Evolutionary conservation across 2,888 invertebrate genomes (phyloP), one percentile per base, ranked within the genome.

Genomic region (Brachyopa scutellaris): DNA sequence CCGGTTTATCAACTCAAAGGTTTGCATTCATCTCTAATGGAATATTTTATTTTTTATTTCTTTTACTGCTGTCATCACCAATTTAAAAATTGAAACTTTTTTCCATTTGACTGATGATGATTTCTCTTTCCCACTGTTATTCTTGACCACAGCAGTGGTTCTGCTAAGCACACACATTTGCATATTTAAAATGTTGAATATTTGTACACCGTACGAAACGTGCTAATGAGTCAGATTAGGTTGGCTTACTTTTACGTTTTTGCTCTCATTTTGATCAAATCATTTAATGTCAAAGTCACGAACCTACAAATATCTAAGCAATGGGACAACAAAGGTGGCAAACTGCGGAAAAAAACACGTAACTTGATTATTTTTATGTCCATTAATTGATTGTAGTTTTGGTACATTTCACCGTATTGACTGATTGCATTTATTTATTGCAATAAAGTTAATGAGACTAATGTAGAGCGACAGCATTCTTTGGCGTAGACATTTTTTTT

Each of bases 1-100:
- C 94, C 95, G 0, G 94, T 95, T 1, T 95, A 95, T 90, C 94
- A 94, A 85, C 91, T 95, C 36, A 93, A 93, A 92, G 95, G 95
- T 92, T 91, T 91, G 87, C 55, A 15, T 36, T 33, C 4, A 23
- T 19, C 21, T 21, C 21, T 23, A 21, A 29, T 21, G 8, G 19
- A 45, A 45, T 47, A n/a, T n/a, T n/a, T 62, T 53, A n/a, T 57
- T 13, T 62, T 4, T 15, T 26, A 31, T 7, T 62, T 23, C 2
- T 33, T 23, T 23, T 59, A 3, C 21, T 31, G 38, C 19, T 40
- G n/a, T 40, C 47, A 64, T 62, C 51, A 62, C 42, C 42, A 53
- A 66, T 42, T 9, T 26, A 8, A 67, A 67, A 67, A 40, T 57
- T 55, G 69, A 76, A 77, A 15, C 11, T 67, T 51, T 47, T 31